phyloP scores from a whole-genome alignment of 30 jellyfish, hydroid and myxozoan genomes.

The Aurelia sp. region DNA sequence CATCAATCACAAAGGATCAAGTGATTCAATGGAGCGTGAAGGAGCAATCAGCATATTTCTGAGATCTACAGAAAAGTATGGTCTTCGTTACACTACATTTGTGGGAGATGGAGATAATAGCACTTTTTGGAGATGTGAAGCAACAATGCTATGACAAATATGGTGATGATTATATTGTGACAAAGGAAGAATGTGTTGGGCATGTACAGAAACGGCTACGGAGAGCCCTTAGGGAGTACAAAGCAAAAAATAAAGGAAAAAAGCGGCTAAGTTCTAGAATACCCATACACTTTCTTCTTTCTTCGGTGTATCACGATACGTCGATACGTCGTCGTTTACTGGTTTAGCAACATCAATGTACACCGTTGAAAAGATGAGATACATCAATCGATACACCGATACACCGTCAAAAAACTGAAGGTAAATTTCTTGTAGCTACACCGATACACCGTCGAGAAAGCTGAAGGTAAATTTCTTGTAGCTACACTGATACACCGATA shows the following conservation, averaged over 20 bases:
- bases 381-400: too few relatives aligned
- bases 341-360: too few relatives aligned
- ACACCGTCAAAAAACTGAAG: too few relatives aligned
- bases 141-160: background rate
- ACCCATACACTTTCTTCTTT: too few relatives aligned
- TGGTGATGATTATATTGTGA: slow-evolving; percentile 7
- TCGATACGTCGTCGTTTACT: too few relatives aligned
- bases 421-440: too few relatives aligned
- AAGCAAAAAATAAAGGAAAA: slow-evolving; percentile 6
- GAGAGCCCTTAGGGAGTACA: slow-evolving; percentile 24
- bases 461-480: too few relatives aligned
- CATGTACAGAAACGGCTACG: slow-evolving; percentile 27
- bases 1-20: slow-evolving; percentile 23
- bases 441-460: too few relatives aligned
- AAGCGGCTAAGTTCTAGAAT: too few relatives aligned
- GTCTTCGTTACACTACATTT: slow-evolving; percentile 12
- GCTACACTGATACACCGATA: too few relatives aligned
- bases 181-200: slow-evolving; percentile 24
- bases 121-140: slow-evolving; percentile 4
- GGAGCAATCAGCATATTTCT: background rate
- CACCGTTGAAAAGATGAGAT: too few relatives aligned
- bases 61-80: background rate
- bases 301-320: too few relatives aligned
- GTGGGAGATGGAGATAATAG: slow-evolving; percentile 25
- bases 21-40: slow-evolving; percentile 9